Conservation (phyloP, 2,888 invertebrate species). For the Caradrina clavipalpis region DNA sequence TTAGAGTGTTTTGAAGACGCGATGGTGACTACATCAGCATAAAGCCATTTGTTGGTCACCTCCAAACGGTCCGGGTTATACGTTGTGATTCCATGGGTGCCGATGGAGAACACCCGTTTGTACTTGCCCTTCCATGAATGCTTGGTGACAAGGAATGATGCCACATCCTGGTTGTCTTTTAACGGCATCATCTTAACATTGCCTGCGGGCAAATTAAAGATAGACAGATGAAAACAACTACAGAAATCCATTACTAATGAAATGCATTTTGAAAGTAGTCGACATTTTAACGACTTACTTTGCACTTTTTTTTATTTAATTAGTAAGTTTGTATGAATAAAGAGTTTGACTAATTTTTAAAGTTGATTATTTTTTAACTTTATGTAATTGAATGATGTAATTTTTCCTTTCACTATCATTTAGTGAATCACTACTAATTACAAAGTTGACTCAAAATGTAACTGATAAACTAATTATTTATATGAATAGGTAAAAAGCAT, state of each 20-base stretch:
- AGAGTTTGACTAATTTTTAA: background rate
- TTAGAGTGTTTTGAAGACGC: slow-evolving; percentile 91
- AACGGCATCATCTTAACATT: slow-evolving; percentile 94
- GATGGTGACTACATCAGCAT: slow-evolving; percentile 94
- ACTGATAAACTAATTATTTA: background rate
- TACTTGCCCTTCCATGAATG: slow-evolving; percentile 99
- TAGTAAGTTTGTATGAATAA: background rate
- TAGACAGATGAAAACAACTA: background rate
- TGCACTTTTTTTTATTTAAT: background rate
- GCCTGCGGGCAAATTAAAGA: slow-evolving; percentile 75
- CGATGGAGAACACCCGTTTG: slow-evolving; percentile 99
- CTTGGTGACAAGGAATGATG: slow-evolving; percentile 99
- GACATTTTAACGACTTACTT: background rate
- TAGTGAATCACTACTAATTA: slow-evolving; percentile 35
- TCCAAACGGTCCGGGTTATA: slow-evolving; percentile 94
- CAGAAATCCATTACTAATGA: slow-evolving; percentile 16
- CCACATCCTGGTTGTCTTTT: slow-evolving; percentile 98
- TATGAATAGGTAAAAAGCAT: background rate
- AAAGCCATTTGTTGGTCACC: slow-evolving; percentile 97
- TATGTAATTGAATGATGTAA: slow-evolving; percentile 35
- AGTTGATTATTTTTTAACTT: slow-evolving; percentile 18
- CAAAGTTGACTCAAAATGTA: background rate
- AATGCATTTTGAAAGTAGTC: background rate
- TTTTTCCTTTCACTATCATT: slow-evolving; percentile 38
- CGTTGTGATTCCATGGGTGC: slow-evolving; percentile 98